Percentiles rank a stretch among this genome's conserved stretches.
Conservation (phyloP, 2,797 vertebrate genomes). For the Nothura maculosa region DNA sequence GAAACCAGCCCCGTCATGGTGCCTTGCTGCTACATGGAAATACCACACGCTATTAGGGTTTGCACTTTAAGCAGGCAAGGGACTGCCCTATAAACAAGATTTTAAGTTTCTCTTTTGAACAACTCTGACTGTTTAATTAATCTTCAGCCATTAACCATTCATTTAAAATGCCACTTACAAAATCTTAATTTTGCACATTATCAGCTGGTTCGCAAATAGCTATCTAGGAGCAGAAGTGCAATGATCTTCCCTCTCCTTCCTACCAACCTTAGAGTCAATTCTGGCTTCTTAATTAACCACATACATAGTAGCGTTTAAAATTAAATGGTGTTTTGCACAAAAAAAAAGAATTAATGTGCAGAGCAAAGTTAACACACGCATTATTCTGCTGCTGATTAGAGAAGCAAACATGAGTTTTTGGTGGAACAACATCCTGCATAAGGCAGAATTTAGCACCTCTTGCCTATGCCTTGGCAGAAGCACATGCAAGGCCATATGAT, state of each 20-base stretch:
- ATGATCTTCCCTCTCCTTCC: conserved; percentile 71
- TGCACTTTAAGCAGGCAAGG: conserved; percentile 59
- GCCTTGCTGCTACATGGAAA: conserved; percentile 59
- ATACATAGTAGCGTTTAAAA: conserved; percentile 81
- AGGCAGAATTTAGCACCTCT: conserved; percentile 25
- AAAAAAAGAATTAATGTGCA: conserved; percentile 50
- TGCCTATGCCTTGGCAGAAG: neutral
- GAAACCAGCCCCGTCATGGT: neutral
- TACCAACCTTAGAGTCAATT: conserved; percentile 78
- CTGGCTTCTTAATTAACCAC: conserved; percentile 82
- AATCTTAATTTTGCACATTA: conserved; percentile 85
- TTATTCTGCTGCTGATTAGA: conserved; percentile 47
- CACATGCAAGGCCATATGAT: conserved; percentile 45
- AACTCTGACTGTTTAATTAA: conserved; percentile 84
- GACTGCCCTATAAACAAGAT: conserved; percentile 77
- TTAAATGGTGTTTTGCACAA: conserved; percentile 71
- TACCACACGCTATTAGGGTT: conserved; percentile 61
- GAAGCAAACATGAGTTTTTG: neutral
- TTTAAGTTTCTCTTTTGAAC: conserved; percentile 79
- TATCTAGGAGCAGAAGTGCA: conserved; percentile 78
- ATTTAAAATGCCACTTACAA: conserved; percentile 83
- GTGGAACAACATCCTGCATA: neutral
- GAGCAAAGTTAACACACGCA: conserved; percentile 67
- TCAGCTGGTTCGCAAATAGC: conserved; percentile 82
- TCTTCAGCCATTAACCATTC: conserved; percentile 83